Evolutionary conservation across 2,888 invertebrate genomes (phyloP), one percentile per base, ranked within the genome.

Genomic region (Melipona bicolor): DNA sequence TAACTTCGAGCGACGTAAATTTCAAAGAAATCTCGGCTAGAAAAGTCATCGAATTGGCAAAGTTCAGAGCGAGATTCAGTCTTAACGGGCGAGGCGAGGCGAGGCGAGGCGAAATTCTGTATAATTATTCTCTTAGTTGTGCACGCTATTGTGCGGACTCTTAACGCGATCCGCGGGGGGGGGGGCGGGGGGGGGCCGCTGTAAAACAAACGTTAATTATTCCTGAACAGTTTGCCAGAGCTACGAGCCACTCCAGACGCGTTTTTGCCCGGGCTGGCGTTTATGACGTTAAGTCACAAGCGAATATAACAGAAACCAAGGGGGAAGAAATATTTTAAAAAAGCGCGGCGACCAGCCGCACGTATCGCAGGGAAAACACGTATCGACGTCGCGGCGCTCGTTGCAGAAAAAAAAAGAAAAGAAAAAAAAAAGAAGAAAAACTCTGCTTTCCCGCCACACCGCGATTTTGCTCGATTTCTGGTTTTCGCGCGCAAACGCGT

Each of bases 201-300:
- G 85, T 82, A 80, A 84, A 88, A 88, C 85, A 90, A 90, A 88
- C 87, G 86, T 90, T 89, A 87, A 88, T 89, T 90, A 87, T 90
- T 87, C 83, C 83, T 75, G 78, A 77, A 87, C 81, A 78, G 84
- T 87, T 72, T 67, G 79, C 82, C 36, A 36, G 68, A 71, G 59
- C 32, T 56, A 27, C 83, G 68, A 49, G 64, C 79, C 85, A 76
- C 87, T 83, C 77, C 84, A 84, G 84, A 81, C 86, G 67, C 82
- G 83, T 87, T 90, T 89, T 88, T 88, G 78, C 79, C 79, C 36
- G 36, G 79, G 68, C 67, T 52, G 19, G 84, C 80, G 36, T 79
- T 85, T 81, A 74, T 59, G 77, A 81, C 82, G 83, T 80, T 62
- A 81, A 86, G 89, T 81, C 81, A 43, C 9, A 43, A 43, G 65